Conservation (phyloP, 2,888 invertebrate genomes). For the Calameuta idolon region DNA sequence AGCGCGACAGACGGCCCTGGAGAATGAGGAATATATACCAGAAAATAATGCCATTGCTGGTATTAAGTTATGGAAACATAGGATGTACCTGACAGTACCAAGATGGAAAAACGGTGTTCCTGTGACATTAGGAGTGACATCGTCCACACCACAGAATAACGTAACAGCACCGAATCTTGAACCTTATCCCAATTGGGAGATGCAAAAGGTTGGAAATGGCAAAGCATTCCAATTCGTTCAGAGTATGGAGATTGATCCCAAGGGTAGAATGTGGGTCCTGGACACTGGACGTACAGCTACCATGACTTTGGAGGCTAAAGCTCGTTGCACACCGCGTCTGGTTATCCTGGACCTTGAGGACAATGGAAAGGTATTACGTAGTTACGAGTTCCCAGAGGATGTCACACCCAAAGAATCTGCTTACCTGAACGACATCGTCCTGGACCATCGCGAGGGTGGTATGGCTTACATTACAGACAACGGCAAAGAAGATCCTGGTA, state of each 20-base stretch:
- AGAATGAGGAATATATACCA: constrained; percentile 73
- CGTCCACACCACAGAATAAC: constrained; percentile 65
- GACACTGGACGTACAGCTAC: constrained; percentile 75
- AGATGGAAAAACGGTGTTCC: constrained; percentile 79
- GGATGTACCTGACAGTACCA: constrained; percentile 77
- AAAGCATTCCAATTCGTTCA: constrained; percentile 80
- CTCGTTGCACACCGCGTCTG: constrained; percentile 77
- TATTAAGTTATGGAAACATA: constrained; percentile 76
- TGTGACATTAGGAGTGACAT: constrained; percentile 75
- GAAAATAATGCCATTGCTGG: constrained; percentile 78
- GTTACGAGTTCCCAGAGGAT: constrained; percentile 74
- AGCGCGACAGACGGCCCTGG: constrained; percentile 70
- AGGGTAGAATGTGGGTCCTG: constrained; percentile 72
- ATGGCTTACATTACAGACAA: constrained; percentile 82
- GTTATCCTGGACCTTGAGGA: constrained; percentile 76
- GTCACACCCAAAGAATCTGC: constrained; percentile 72
- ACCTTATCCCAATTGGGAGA: constrained; percentile 80
- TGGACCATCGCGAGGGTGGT: constrained; percentile 76
- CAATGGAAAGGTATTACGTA: constrained; percentile 67
- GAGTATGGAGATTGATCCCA: constrained; percentile 79
- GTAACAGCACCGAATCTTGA: constrained; percentile 73
- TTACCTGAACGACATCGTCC: constrained; percentile 79
- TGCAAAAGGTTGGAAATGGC: constrained; percentile 77
- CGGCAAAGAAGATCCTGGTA: constrained; percentile 76
- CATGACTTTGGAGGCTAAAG: constrained; percentile 64